Base-by-base conservation (phyloP, 2,888 invertebrate genomes). In the Nasonovia ribisnigri region DNA sequence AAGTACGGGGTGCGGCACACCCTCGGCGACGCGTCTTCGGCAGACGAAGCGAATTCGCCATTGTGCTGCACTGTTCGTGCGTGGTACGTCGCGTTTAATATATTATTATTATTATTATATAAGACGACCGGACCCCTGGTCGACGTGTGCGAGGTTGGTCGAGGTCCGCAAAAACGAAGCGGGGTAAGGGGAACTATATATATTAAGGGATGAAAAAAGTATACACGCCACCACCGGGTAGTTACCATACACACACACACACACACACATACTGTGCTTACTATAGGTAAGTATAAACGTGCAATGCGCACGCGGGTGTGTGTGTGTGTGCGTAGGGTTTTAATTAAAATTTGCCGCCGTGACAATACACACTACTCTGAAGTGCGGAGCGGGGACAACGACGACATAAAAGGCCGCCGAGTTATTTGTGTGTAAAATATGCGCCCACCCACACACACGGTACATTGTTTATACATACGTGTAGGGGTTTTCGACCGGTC, bases 261-360 rank as follows among this genome's bases (percentile, higher is more conserved):
- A 36, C 77, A n/a, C 67, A 67, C 16, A n/a, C 60, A 29, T 29
- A 29, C 51, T 51, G 20, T n/a, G 20, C 36, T 77, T 8, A 3
- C 60, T 36, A 20, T 16, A 43, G 46, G 86, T 48, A 86, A 86
- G 86, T n/a, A 48, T 88, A 88, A 42, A 57, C 26, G 24, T 26
- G 54, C 6, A 36, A n/a, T 60, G 13, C 48, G 8, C 48, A 20
- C n/a, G 20, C 13, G 10, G 24, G 13, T 13, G 24, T 5, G 67
- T 36, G 36, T 24, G 67, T 36, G 67, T 36, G 67, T 26, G 90
- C 26, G 13, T 36, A 6, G 46, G 48, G 46, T 92, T 92, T 92
- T 92, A 92, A 92, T 92, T 92, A 92, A 92, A 92, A 92, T 92
- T 92, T 92, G 87, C 92, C 92, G 86, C 60, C 43, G 86, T 57